Conservation (phyloP, 1,140 invertebrate species). For the Delia radicum region DNA sequence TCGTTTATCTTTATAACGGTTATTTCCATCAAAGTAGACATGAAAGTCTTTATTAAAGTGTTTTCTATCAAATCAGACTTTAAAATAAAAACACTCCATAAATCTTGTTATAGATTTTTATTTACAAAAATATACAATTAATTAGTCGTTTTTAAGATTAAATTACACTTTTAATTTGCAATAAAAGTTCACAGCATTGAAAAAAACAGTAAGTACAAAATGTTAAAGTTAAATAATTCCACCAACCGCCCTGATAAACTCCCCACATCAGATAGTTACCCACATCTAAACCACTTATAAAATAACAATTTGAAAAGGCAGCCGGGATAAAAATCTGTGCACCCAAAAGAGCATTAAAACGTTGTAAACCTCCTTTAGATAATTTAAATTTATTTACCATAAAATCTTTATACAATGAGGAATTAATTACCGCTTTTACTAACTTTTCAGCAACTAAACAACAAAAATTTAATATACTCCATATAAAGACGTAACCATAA, state of each 20-base stretch:
- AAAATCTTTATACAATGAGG: slow-evolving; percentile 45
- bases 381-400: not conserved
- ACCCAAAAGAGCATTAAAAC: slow-evolving; percentile 31
- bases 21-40: too few relatives aligned
- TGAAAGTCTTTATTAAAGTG: too few relatives aligned
- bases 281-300: slow-evolving; percentile 73
- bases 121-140: not conserved
- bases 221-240: slow-evolving; percentile 44
- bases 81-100: too few relatives aligned
- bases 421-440: slow-evolving; percentile 57
- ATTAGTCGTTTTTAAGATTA: not conserved
- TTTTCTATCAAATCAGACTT: too few relatives aligned
- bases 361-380: slow-evolving; percentile 18
- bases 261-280: slow-evolving; percentile 66
- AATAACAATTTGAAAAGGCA: slow-evolving; percentile 82
- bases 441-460: slow-evolving; percentile 73
- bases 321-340: slow-evolving; percentile 75
- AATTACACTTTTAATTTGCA: not conserved
- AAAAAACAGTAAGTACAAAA: slow-evolving; percentile 52
- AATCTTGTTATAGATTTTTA: too few relatives aligned
- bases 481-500: slow-evolving; percentile 75
- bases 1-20: too few relatives aligned
- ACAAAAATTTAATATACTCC: slow-evolving; percentile 80
- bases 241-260: slow-evolving; percentile 55
- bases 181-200: slow-evolving; percentile 47